These are phyloP conservation scores for Mormyrus hasselquistii DNA, from an alignment of 2,797 vertebrate species.

Conservation along the genomic window DNA sequence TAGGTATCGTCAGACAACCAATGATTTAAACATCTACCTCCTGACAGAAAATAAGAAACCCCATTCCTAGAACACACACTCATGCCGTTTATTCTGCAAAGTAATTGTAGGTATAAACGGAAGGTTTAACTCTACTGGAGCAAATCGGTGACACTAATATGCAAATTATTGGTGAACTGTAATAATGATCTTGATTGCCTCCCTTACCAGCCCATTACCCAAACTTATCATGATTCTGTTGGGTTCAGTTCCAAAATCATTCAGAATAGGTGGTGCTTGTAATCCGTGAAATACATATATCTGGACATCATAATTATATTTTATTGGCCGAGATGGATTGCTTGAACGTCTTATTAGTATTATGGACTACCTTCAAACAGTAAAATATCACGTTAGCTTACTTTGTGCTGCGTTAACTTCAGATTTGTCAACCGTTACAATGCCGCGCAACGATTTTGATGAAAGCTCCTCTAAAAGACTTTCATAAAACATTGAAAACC, in stretches of 20 bases:
- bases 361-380: not conserved
- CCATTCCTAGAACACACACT: not conserved
- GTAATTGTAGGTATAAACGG: not conserved
- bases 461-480: not conserved
- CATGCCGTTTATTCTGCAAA: not conserved
- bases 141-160: not conserved
- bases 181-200: not conserved
- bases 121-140: not conserved
- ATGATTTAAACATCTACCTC: not conserved
- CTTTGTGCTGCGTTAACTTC: not conserved
- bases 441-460: not conserved
- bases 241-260: not conserved
- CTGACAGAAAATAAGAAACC: not conserved
- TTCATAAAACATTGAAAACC: not conserved
- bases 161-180: constrained; percentile 4
- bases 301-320: not conserved
- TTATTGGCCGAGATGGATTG: not conserved
- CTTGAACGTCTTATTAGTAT: not conserved
- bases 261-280: not conserved
- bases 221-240: constrained; percentile 10
- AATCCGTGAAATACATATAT: not conserved
- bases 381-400: not conserved
- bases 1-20: not conserved
- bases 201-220: constrained; percentile 9
- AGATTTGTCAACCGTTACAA: not conserved